Evolutionary conservation across 2,888 invertebrate genomes (phyloP).

Genomic region (Drosophila rubida): DNA sequence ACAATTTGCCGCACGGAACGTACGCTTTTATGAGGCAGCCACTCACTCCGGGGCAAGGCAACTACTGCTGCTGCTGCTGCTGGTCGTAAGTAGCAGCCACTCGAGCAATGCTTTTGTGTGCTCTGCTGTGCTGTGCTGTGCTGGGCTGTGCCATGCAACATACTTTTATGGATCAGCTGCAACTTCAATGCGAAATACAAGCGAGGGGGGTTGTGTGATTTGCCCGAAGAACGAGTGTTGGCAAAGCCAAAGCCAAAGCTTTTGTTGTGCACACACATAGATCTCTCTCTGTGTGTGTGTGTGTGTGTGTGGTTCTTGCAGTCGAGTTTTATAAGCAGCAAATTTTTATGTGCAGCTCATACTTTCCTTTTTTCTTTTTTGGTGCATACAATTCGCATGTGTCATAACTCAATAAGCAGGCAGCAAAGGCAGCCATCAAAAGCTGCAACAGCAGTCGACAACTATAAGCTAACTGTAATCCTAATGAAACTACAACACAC

Average conservation of each 20-base stretch:
- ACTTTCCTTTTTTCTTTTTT: too few species aligned
- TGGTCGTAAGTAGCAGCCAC: conserved; percentile 59
- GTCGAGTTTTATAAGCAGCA: conserved; percentile 71
- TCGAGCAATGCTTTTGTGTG: conserved; percentile 55
- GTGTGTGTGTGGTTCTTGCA: conserved; percentile 29
- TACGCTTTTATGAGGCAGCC: conserved; percentile 55
- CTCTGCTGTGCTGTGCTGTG: too few species aligned
- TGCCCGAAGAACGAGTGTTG: conserved; percentile 30
- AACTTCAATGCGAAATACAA: conserved; percentile 70
- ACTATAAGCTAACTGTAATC: conserved; percentile 73
- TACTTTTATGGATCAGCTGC: conserved; percentile 80
- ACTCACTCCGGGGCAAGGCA: conserved; percentile 46
- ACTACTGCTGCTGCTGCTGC: too few species aligned
- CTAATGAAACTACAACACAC: conserved; percentile 80
- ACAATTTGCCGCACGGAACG: conserved; percentile 39
- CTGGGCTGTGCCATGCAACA: conserved; percentile 70
- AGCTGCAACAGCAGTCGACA: conserved; percentile 13
- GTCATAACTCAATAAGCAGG: conserved; percentile 79
- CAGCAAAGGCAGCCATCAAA: conserved; percentile 34
- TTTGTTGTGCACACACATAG: conserved; percentile 61
- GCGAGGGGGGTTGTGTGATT: conserved; percentile 46
- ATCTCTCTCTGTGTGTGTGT: conserved; percentile 23
- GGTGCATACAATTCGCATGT: conserved; percentile 69
- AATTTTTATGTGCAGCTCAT: conserved; percentile 68
- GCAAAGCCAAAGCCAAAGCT: conserved; percentile 54